phyloP scores from a whole-genome alignment of 2,797 vertebrate genomes.

The Syngnathus acus region DNA sequence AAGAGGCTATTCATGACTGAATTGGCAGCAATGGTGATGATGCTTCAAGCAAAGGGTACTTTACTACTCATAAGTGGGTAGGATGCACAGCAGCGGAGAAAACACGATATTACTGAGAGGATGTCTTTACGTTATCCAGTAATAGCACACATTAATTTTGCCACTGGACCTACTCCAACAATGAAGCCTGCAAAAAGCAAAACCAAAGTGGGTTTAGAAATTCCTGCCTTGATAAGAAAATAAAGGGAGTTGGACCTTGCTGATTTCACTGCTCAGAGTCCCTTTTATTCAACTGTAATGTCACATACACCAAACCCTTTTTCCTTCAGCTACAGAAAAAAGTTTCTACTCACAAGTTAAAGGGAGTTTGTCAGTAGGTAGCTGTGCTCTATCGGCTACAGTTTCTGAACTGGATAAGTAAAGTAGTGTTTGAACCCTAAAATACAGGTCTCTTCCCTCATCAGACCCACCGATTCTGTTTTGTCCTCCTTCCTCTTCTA shows the following conservation, averaged over 20 bases:
- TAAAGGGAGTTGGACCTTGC: background rate
- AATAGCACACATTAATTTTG: background rate
- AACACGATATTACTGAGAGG: constrained; percentile 32
- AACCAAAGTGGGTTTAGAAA: background rate
- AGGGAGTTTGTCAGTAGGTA: background rate
- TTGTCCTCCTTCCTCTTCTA: no score
- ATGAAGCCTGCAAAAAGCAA: background rate
- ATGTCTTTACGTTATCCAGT: background rate
- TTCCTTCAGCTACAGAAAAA: background rate
- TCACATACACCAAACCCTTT: background rate
- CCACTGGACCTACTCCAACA: background rate
- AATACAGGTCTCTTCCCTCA: no score
- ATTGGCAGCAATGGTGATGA: constrained; percentile 53
- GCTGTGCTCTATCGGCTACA: background rate
- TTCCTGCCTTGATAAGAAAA: background rate
- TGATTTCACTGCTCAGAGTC: background rate
- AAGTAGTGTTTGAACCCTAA: background rate
- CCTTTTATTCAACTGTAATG: background rate
- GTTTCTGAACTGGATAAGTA: background rate
- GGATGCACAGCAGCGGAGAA: constrained; percentile 56
- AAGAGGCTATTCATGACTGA: constrained; percentile 61
- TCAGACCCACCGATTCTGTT: no score
- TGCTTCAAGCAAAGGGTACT: constrained; percentile 53
- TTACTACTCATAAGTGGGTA: constrained; percentile 23
- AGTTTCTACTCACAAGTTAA: background rate